Base-by-base conservation (phyloP, 1,140 invertebrate species). In the Condylostylus longicornis region DNA sequence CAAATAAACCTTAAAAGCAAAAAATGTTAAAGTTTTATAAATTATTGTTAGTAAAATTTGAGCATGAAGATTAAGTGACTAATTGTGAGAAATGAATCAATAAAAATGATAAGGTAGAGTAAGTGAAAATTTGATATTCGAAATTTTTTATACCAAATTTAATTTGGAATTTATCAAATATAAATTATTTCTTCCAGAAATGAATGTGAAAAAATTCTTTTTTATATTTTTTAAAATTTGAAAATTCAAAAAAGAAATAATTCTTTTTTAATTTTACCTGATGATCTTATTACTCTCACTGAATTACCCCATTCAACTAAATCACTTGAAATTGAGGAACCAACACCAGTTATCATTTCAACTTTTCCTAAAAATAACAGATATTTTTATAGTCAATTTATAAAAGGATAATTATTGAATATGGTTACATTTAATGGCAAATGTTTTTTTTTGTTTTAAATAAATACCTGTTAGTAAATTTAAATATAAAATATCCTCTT, bases 301-400 rank as follows among this genome's bases (percentile, higher is more conserved):
- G 74, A 68, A 46, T 74, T 74, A 29, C 68, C 70, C 76, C 79
- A 82, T 49, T 74, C 69, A 34, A 74, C 65, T 41, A 71, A 47
- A 29, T 58, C 59, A 5, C 65, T 51, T 7, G 67, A 59, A 13
- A 33, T 34, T 7, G 29, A 15, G 12, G 77, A 71, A 3, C 77
- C 77, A 4, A 80, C 77, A 18, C 77, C 77, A 3, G 76, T 79
- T 41, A 85, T 77, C 64, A 82, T 77, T 54, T 84, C 79, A 7
- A 85, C 79, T 70, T 82, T 81, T 7, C 80, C 80, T 48, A 77
- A 77, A 12, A 72, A 65, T 19, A 84, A 25, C n/a, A 25, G 23
- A 25, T 8, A 7, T 7, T 8, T 8, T 25, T 8, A 25, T 25
- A 8, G n/a, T 25, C 23, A 25, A n/a, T 8, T 8, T 25, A 8